These are phyloP conservation scores for Macaria liturata DNA, from an alignment of 2,888 invertebrate species.

Conservation along the genomic window DNA sequence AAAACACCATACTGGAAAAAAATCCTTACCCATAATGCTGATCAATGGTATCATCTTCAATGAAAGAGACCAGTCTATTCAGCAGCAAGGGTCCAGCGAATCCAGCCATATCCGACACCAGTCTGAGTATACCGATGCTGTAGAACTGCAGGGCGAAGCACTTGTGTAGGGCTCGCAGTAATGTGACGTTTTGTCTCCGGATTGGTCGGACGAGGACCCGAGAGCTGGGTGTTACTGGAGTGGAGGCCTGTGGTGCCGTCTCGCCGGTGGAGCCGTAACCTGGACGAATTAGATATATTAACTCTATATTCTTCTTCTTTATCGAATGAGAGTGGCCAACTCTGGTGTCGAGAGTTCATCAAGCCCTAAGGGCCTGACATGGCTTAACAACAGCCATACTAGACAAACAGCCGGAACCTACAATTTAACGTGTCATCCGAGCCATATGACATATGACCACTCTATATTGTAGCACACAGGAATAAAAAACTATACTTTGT, in stretches of 20 bases:
- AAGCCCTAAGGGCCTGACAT: neutral
- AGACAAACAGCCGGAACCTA: too few species aligned
- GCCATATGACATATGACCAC: too few species aligned
- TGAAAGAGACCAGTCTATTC: conserved; percentile 90
- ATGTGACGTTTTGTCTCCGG: conserved; percentile 75
- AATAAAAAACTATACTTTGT: too few species aligned
- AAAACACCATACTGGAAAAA: conserved; percentile 21
- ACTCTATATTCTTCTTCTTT: too few species aligned
- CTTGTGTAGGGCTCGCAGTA: conserved; percentile 87
- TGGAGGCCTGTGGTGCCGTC: conserved; percentile 56
- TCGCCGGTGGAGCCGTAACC: conserved; percentile 71
- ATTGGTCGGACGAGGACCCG: conserved; percentile 60
- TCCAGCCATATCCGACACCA: conserved; percentile 91
- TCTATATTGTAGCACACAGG: too few species aligned
- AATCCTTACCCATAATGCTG: conserved; percentile 84
- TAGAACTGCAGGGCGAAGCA: conserved; percentile 93
- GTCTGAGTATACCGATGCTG: conserved; percentile 91
- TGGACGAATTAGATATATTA: conserved; percentile 17
- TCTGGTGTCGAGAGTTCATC: too few species aligned
- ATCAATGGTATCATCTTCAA: conserved; percentile 88
- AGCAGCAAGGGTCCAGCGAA: conserved; percentile 96
- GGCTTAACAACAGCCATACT: neutral
- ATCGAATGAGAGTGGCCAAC: too few species aligned
- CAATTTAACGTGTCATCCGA: too few species aligned
- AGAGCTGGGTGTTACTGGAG: conserved; percentile 68